Evolutionary conservation across 1,140 invertebrate species (phyloP), one percentile per base, ranked within the genome.

Genomic region (Manduca sexta): DNA sequence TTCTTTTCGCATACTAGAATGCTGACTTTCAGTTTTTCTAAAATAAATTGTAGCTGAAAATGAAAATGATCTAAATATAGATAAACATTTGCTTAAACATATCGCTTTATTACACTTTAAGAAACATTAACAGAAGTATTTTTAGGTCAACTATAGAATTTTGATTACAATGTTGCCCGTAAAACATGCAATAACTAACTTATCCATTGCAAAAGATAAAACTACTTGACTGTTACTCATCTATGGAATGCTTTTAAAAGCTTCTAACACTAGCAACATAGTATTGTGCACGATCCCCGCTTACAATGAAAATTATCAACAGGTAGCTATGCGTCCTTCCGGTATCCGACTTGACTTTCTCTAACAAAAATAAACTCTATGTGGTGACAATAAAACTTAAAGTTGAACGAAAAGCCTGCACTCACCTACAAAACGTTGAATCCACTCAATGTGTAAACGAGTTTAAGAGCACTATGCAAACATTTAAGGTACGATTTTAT

Each of bases 321-420:
- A 84, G 80, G 80, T 84, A 84, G 77, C 74, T 80, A 78, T 75
- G 57, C 67, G 69, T 75, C 65, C 80, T 84, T 84, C 80, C 80
- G 80, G 80, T 73, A 74, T 73, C 55, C 63, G 52, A 66, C 54
- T 12, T 10, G 4, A 38, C 8, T 8, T 49, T 10, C 1, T 10
- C 3, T 3, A 43, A 35, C 0, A 7, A 40, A 49, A 58, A 41
- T 15, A 13, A 39, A 48, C 60, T 13, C 26, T 58, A 53, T 26
- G 5, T 7, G 1, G 1, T 39, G 0, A 10, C 26, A 43, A 30
- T 43, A 43, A n/a, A 29, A 6, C n/a, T 35, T 12, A 14, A 35
- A 35, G 12, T 35, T 6, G 34, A 13, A 6, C 14, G 34, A 35
- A 26, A 12, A n/a, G 10, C 6, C 12, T 12, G 8, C 10, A 0